Evolutionary conservation across 2,888 invertebrate species (phyloP).

Genomic region (Cryptocephalus primarius): DNA sequence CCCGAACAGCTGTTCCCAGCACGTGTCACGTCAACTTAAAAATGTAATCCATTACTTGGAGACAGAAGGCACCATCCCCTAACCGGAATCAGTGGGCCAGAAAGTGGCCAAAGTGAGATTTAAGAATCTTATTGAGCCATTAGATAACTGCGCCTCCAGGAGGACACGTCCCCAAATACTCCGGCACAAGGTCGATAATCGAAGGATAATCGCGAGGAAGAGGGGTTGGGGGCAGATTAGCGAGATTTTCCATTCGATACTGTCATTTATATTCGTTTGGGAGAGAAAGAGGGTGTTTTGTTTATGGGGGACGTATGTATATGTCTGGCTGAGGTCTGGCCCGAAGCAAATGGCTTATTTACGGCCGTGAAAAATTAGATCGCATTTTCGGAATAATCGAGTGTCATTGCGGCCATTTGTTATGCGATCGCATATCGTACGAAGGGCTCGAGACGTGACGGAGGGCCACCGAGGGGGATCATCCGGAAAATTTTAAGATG

Average conservation of each 20-base stretch:
- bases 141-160: conserved; percentile 23
- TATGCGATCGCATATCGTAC: too few relatives aligned
- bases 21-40: conserved; percentile 13
- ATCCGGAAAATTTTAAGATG: too few relatives aligned
- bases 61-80: conserved; percentile 15
- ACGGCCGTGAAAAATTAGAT: too few relatives aligned
- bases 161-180: conserved; percentile 33
- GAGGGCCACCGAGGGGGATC: too few relatives aligned
- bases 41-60: conserved; percentile 19
- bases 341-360: too few relatives aligned
- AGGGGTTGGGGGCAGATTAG: conserved; percentile 31
- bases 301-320: too few relatives aligned
- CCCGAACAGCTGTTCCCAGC: neutral
- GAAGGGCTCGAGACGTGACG: too few relatives aligned
- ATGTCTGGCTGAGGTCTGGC: too few relatives aligned
- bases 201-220: conserved; percentile 28
- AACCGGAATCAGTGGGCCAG: conserved; percentile 24
- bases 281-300: conserved; percentile 6
- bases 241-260: conserved; percentile 36
- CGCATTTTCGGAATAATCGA: too few relatives aligned
- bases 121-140: conserved; percentile 33
- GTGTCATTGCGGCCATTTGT: too few relatives aligned
- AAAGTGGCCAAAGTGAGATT: conserved; percentile 34
- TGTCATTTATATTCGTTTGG: conserved; percentile 37
- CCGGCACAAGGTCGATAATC: conserved; percentile 29